phyloP scores from a whole-genome alignment of 2,113 vertebrate species.

The Chaetodon trifascialis region DNA sequence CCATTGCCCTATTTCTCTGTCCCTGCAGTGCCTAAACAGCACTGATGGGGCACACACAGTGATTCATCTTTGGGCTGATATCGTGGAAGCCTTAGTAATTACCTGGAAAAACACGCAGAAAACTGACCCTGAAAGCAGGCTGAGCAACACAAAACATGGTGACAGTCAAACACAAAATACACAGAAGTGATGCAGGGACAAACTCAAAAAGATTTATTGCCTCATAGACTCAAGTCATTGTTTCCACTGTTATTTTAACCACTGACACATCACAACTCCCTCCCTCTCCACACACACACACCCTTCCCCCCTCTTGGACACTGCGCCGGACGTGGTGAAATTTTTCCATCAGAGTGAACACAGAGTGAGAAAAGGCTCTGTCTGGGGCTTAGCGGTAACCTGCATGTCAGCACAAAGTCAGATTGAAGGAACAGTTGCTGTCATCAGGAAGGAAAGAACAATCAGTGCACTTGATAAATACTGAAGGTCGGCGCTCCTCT shows the following conservation, averaged over 20 bases:
- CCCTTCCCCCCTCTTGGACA: conserved; percentile 29
- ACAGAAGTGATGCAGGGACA: conserved; percentile 11
- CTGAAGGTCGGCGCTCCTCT: conserved; percentile 44
- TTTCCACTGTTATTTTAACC: conserved; percentile 76
- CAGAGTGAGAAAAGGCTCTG: conserved; percentile 25
- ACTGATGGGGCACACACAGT: conserved; percentile 18
- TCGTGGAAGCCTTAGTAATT: conserved; percentile 12
- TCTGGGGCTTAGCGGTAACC: conserved; percentile 15
- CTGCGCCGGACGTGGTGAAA: conserved; percentile 40
- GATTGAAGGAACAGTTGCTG: conserved; percentile 12
- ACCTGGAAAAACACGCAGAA: conserved; percentile 33
- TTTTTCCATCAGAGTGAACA: conserved; percentile 52
- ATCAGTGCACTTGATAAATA: conserved; percentile 18
- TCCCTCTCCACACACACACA: conserved; percentile 28
- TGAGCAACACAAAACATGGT: conserved; percentile 2
- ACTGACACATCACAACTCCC: conserved; percentile 41
- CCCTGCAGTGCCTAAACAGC: conserved; percentile 19
- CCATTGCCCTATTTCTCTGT: conserved; percentile 11
- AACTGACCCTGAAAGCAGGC: not conserved
- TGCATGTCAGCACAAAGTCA: conserved; percentile 40
- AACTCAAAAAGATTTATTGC: conserved; percentile 18
- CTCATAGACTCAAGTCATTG: conserved; percentile 55
- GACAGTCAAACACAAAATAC: conserved; percentile 26
- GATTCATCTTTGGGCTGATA: conserved; percentile 44
- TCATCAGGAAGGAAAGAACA: conserved; percentile 30